Evolutionary conservation across 2,888 invertebrate genomes (phyloP).

Genomic region (Synanthedon tipuliformis): DNA sequence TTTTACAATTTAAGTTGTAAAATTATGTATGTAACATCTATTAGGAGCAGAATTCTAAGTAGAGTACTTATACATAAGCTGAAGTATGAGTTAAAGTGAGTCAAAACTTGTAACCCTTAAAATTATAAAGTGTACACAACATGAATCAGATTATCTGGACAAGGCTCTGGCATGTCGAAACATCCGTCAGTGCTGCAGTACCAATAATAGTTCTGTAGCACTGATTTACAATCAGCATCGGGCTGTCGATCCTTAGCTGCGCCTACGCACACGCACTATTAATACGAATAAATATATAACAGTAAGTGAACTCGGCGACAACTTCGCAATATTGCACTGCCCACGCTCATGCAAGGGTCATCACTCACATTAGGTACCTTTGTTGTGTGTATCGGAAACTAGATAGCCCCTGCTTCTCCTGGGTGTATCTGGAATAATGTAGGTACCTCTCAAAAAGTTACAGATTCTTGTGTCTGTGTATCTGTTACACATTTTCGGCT

Average conservation of each 20-base stretch:
- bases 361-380: neutral
- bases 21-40: too few relatives aligned
- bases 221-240: conserved; percentile 67
- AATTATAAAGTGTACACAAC: conserved; percentile 3
- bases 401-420: too few relatives aligned
- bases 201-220: conserved; percentile 14
- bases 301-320: neutral
- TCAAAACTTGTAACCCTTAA: too few relatives aligned
- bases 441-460: too few relatives aligned
- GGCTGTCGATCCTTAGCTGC: conserved; percentile 58
- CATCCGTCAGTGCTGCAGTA: conserved; percentile 33
- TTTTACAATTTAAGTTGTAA: too few relatives aligned
- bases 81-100: too few relatives aligned
- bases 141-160: conserved; percentile 51
- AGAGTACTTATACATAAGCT: too few relatives aligned
- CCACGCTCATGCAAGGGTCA: neutral
- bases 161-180: conserved; percentile 42
- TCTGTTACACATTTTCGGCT: too few relatives aligned
- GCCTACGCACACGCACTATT: conserved; percentile 57
- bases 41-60: too few relatives aligned
- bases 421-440: too few relatives aligned
- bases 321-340: neutral
- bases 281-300: conserved; percentile 17
- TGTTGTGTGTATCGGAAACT: too few relatives aligned
- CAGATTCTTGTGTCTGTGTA: too few relatives aligned